These are phyloP conservation scores for Whitmania pigra DNA, from an alignment of 1,140 invertebrate species.

Conservation along the genomic window DNA sequence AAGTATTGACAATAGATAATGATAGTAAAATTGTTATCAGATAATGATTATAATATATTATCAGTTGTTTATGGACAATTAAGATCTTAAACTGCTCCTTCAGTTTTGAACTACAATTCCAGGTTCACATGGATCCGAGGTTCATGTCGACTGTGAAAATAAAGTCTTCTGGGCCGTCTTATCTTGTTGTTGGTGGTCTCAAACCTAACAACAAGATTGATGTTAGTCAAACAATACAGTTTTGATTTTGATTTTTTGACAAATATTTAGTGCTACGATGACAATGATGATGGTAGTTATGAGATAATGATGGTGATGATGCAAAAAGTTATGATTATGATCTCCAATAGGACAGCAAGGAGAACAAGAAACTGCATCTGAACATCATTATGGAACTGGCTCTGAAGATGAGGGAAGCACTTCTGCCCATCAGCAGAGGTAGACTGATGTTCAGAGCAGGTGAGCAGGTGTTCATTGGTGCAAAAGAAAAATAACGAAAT, in stretches of 20 bases:
- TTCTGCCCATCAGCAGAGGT: not conserved
- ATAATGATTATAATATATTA: too few relatives aligned
- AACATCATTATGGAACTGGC: not conserved
- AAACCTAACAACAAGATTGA: conserved; percentile 11
- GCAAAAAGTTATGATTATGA: conserved; percentile 14
- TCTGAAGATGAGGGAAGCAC: conserved; percentile 8
- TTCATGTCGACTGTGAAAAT: conserved; percentile 6
- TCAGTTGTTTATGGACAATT: not conserved
- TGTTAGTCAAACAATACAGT: not conserved
- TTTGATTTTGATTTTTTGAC: too few relatives aligned
- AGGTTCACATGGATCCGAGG: not conserved
- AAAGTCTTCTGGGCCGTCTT: not conserved
- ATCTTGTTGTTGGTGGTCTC: not conserved
- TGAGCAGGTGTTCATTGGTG: conserved; percentile 29
- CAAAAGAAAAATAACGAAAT: too few relatives aligned
- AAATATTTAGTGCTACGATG: not conserved
- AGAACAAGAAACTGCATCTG: conserved; percentile 12
- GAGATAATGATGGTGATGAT: conserved; percentile 14
- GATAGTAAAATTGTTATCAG: too few relatives aligned
- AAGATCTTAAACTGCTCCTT: not conserved
- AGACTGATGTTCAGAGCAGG: conserved; percentile 46
- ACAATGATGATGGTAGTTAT: conserved; percentile 15
- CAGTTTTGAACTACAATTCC: not conserved
- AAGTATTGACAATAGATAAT: too few relatives aligned
- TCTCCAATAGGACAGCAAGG: conserved; percentile 12